Evolutionary conservation across 2,113 vertebrate species (phyloP), one percentile per base, ranked within the genome.

Genomic region (Vulpes ferrilata): DNA sequence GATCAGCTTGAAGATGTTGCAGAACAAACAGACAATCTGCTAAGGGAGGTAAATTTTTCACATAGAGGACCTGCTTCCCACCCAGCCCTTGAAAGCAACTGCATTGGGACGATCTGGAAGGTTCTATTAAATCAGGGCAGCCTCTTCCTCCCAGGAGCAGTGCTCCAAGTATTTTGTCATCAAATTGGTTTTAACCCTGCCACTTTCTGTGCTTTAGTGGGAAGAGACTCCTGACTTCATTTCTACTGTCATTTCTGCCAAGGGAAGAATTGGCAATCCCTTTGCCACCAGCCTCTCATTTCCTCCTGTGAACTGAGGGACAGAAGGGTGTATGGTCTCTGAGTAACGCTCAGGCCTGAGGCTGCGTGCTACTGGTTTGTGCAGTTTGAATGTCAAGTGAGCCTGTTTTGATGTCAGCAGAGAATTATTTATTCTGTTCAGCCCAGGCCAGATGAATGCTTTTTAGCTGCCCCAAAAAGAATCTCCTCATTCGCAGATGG

Each of bases 11-110:
- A 89, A 86, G 96, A 22, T 22, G 69, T 99, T 64, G 96, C 95
- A 79, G n/a, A 95, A 88, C 96, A 98, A 78, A 98, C 98, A 6
- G 97, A 98, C 73, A 92, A 95, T 17, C 95, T 99, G 16, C 97
- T 98, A 57, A 93, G 96, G 87, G 93, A 98, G 98, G 99, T 99
- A 80, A 62, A 94, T 90, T 64, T 64, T 81, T 43, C 64, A 48
- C 13, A 0, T 1, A 43, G 17, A 38, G 23, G 15, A 11, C 32
- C 48, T 0, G 0, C 38, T 23, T n/a, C 1, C 25, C 10, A 1
- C 5, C 38, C 4, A 8, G 25, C 25, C 11, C n/a, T 27, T 5
- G 10, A 7, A 20, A 87, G 6, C 43, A 6, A 0, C 22, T 27
- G 15, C 60, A n/a, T 1, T 0, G 17, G 51, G 19, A 7, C 2